Base-by-base conservation (phyloP, 92 coral and sea anemone species). In the Actinernus sp. region DNA sequence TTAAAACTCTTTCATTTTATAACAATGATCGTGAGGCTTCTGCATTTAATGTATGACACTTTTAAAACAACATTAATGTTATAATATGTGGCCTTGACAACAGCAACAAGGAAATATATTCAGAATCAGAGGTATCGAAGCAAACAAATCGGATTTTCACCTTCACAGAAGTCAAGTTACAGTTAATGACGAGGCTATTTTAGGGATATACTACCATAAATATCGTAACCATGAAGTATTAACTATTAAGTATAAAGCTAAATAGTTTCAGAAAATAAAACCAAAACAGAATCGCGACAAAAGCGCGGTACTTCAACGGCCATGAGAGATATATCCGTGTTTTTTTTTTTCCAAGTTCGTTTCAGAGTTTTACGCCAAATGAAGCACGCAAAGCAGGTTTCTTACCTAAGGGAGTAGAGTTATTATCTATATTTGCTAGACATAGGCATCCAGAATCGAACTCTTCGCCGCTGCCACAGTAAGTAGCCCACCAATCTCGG, bases 401-500 rank as follows among this genome's bases (percentile, higher is more conserved):
- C 63, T 71, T 81, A 95, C 99, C 99, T 55, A 90, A 66, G 17
- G 73, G 40, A 4, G 87, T 55, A 3, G 79, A 56, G 71, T 68
- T 85, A 59, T 95, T 95, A 58, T 95, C 99, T 40, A 95, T 91
- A 58, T 91, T 95, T 51, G 95, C 93, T 31, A 91, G 87, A 53
- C 97, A 91, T 43, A 95, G 69, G 64, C 99, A 95, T 51, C 99
- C 99, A 20, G 82, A 53, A 63, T 95, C 99, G 76, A 91, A 95
- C 68, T 95, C 99, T 78, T 95, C 99, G 61, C 86, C 95, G 91
- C 86, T 95, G 8, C 97, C 99, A 48, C 94, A 81, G 81, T 89
- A 91, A 60, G 99, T 84, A 45, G 97, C 88, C 98, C 98, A 94
- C 98, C 98, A 94, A 84, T 94, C 98, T 78, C 98, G 89, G 68